Conservation (phyloP, 2,113 vertebrate genomes). For the Entelurus aequoreus region DNA sequence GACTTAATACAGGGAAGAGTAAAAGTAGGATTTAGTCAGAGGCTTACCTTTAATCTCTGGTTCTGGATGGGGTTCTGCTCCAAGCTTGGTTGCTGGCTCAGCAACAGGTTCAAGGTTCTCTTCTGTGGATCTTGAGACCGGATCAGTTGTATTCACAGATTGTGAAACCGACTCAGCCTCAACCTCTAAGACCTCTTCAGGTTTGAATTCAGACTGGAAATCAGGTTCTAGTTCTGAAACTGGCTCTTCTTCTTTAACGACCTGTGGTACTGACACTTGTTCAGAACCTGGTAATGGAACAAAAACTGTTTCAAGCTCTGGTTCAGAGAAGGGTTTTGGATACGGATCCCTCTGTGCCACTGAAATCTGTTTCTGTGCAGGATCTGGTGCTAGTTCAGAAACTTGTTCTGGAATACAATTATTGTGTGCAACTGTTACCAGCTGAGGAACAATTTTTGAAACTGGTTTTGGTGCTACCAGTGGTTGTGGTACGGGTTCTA, state of each 20-base stretch:
- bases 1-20: not conserved
- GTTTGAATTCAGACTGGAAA: not conserved
- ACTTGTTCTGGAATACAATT: not conserved
- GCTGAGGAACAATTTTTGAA: not conserved
- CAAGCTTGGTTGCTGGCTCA: conserved; percentile 1
- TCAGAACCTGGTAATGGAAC: not conserved
- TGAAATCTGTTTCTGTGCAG: not conserved
- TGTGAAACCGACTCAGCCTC: not conserved
- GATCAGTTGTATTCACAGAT: not conserved
- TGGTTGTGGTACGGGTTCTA: conserved; percentile 8
- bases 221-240: conserved; percentile 11
- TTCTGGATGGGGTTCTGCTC: conserved; percentile 15
- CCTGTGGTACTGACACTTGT: not conserved
- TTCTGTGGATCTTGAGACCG: conserved; percentile 11
- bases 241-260: not conserved
- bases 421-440: not conserved
- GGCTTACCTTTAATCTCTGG: conserved; percentile 31
- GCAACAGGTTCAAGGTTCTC: conserved; percentile 3
- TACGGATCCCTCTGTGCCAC: not conserved
- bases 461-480: conserved; percentile 6
- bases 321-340: not conserved
- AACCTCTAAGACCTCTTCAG: not conserved
- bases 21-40: too few relatives aligned
- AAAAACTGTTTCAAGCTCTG: not conserved
- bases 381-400: not conserved